Conservation (phyloP, 2,797 vertebrate genomes). For the Mastacembelus armatus region DNA sequence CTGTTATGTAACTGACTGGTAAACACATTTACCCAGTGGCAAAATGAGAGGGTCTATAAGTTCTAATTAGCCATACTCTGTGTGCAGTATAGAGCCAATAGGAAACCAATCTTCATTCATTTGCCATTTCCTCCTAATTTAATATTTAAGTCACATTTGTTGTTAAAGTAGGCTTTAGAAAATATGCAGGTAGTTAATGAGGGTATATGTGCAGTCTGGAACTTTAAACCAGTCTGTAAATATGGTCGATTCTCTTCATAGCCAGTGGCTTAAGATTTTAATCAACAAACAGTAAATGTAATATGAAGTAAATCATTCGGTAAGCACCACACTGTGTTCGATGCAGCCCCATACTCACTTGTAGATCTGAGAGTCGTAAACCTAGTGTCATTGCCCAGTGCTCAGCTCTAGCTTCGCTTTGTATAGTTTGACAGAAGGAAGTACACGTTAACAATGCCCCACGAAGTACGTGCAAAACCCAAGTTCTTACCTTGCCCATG, state of each 20-base stretch:
- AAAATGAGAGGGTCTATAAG: slow-evolving; percentile 32
- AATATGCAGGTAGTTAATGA: not conserved
- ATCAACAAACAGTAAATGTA: not conserved
- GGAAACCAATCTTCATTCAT: not conserved
- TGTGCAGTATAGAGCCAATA: not conserved
- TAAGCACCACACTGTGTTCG: not conserved
- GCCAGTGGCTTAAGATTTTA: not conserved
- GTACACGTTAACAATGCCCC: slow-evolving; percentile 35
- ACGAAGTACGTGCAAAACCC: slow-evolving; percentile 39
- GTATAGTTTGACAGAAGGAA: slow-evolving; percentile 38
- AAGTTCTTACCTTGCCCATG: slow-evolving; percentile 84
- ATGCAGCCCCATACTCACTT: slow-evolving; percentile 49
- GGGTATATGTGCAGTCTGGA: not conserved
- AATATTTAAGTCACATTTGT: not conserved
- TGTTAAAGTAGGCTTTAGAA: not conserved
- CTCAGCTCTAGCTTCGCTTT: slow-evolving; percentile 9
- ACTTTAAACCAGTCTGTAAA: slow-evolving; percentile 21
- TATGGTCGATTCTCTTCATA: not conserved
- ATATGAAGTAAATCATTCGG: not conserved
- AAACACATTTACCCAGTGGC: slow-evolving; percentile 26
- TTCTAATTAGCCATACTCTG: slow-evolving; percentile 16
- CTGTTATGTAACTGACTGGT: slow-evolving; percentile 41
- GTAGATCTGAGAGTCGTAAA: slow-evolving; percentile 56
- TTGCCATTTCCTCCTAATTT: not conserved
- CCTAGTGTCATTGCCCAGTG: slow-evolving; percentile 15